These are phyloP conservation scores for Peromyscus melanophrys DNA, from an alignment of 2,797 vertebrate species.

Conservation along the genomic window DNA sequence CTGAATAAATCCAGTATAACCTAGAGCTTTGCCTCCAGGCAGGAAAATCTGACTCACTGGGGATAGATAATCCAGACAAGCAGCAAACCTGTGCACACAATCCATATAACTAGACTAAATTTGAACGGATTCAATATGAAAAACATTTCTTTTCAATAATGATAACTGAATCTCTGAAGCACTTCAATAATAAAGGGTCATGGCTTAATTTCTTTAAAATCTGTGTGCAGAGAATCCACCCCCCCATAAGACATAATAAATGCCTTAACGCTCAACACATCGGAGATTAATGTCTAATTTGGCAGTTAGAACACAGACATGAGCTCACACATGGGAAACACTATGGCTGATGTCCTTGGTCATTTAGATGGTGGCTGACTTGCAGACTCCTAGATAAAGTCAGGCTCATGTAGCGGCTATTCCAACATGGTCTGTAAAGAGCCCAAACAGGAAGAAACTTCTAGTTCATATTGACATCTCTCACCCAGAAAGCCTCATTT, in stretches of 20 bases:
- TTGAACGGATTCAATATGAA: slow-evolving; percentile 22
- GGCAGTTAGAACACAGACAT: neutral
- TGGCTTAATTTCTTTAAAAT: slow-evolving; percentile 38
- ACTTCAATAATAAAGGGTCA: slow-evolving; percentile 3
- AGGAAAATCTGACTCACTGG: slow-evolving; percentile 15
- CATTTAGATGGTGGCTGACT: neutral
- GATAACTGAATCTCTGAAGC: neutral
- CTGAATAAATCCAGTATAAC: slow-evolving; percentile 42
- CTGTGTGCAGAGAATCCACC: neutral
- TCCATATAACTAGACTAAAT: neutral
- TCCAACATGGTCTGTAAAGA: neutral
- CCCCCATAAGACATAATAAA: neutral
- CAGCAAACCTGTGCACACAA: neutral
- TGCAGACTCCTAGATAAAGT: neutral
- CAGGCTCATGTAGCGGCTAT: neutral
- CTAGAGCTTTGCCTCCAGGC: neutral
- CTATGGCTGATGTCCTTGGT: neutral
- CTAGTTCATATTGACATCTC: neutral
- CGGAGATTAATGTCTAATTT: slow-evolving; percentile 39
- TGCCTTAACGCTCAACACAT: neutral
- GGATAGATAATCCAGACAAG: neutral
- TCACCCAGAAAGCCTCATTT: neutral
- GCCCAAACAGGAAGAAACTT: neutral
- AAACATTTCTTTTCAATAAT: slow-evolving; percentile 10
- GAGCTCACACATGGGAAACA: neutral